Base-by-base conservation (phyloP, 2,888 invertebrate genomes). In the Biston betularia region DNA sequence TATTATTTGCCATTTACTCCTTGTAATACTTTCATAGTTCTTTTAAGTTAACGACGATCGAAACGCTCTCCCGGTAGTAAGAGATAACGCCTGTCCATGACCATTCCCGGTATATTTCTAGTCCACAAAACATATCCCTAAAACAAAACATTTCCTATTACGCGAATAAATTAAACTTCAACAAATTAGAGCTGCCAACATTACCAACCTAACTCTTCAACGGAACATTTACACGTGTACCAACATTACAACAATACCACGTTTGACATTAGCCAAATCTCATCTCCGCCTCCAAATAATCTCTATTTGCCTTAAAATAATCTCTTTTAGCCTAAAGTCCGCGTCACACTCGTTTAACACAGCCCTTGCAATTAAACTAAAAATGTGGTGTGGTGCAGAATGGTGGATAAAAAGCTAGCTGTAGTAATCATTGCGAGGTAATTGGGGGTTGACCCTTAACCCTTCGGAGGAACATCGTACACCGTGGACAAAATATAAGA, bases 341-440 rank as follows among this genome's bases (percentile, higher is more conserved):
- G 69, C 80, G 84, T 85, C 85, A 85, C 87, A 82, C 76, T 75
- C 78, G 82, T 80, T 80, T 80, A 79, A 49, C 68, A 68, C 49
- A 58, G 65, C 56, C 68, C 56, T 79, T 81, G 84, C 82, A 90
- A 91, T 91, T 90, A 88, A 89, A 92, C 90, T 91, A 90, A 92
- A 92, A 92, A 90, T 88, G 88, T 82, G 84, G 83, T 83, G 54
- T 33, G 42, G 54, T 42, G 12, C 9, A 44, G 33, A 54, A 54
- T 54, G 79, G 71, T 70, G 80, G 81, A 88, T 90, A 92, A 92
- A 92, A 92, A 91, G 87, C 89, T 87, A 87, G 82, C 58, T 38
- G 49, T 7, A 85, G 90, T 92, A 90, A 92, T 90, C 88, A 92
- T 92, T 90, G 92, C n/a, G 90, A 89, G 90, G 89, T 92, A 93